Evolutionary conservation across 2,888 invertebrate genomes (phyloP).

Genomic region (Philereme transversata): DNA sequence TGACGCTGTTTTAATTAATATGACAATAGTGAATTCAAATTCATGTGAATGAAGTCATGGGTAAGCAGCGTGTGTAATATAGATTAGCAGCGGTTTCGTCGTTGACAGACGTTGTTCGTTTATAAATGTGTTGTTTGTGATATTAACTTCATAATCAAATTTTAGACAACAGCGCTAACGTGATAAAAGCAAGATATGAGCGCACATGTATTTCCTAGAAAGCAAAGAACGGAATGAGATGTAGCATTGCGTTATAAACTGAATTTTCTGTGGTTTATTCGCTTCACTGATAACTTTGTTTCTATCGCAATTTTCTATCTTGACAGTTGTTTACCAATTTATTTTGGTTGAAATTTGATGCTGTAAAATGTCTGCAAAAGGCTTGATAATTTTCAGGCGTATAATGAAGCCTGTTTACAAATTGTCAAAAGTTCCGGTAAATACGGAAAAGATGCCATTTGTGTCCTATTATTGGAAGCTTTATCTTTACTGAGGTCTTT

Average conservation of each 20-base stretch:
- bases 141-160: too few relatives aligned
- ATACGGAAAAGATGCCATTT: constrained; percentile 8
- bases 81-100: too few relatives aligned
- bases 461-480: constrained; percentile 25
- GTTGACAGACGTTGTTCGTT: too few relatives aligned
- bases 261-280: constrained; percentile 2
- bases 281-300: neutral
- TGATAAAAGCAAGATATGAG: too few relatives aligned
- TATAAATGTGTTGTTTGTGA: too few relatives aligned
- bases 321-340: constrained; percentile 7
- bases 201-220: neutral
- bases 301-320: neutral
- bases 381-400: constrained; percentile 18
- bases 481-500: too few relatives aligned
- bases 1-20: too few relatives aligned
- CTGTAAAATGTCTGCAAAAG: constrained; percentile 12
- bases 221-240: neutral
- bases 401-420: constrained; percentile 30
- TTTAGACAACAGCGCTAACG: too few relatives aligned
- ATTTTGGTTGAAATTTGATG: constrained; percentile 14
- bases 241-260: neutral
- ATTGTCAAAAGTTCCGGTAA: constrained; percentile 16
- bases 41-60: too few relatives aligned
- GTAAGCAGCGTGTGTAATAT: too few relatives aligned
- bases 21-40: too few relatives aligned